A percentile compares a stretch with the other conserved stretches of the same genome.
Conservation (phyloP, 2,113 vertebrate species). For the Crotalus horridus region DNA sequence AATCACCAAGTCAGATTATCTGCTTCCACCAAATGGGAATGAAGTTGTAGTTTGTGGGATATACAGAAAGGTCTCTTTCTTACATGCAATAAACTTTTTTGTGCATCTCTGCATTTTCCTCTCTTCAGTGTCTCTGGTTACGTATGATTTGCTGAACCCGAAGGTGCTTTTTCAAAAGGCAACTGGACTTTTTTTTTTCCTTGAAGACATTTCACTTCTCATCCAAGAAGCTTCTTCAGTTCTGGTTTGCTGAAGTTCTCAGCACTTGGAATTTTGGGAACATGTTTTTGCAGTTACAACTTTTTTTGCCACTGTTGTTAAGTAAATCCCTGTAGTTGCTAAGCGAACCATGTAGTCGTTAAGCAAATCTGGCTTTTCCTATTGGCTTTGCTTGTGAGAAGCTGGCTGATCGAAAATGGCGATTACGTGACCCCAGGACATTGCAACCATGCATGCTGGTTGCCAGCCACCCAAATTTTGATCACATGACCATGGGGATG, state of each 20-base stretch:
- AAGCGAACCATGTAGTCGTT: background rate
- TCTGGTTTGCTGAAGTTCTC: background rate
- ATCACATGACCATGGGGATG: no score
- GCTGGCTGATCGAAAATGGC: no score
- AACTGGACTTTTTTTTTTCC: background rate
- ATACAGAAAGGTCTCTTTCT: background rate
- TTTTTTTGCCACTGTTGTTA: background rate
- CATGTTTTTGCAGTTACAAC: background rate
- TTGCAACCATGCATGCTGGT: no score
- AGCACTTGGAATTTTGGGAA: background rate
- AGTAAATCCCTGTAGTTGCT: background rate
- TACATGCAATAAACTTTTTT: constrained; percentile 2
- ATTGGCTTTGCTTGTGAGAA: background rate
- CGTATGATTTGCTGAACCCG: background rate
- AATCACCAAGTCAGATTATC: background rate
- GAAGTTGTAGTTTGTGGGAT: background rate
- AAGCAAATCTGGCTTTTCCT: background rate
- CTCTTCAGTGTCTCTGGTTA: background rate
- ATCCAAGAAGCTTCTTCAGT: background rate
- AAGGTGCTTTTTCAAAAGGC: background rate
- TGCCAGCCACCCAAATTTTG: no score
- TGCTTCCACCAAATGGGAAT: background rate
- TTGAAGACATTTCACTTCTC: background rate
- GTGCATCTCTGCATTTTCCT: background rate
- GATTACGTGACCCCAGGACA: no score